Evolutionary conservation across 2,113 vertebrate species (phyloP), one percentile per base, ranked within the genome.

Genomic region (Scolopax mira): DNA sequence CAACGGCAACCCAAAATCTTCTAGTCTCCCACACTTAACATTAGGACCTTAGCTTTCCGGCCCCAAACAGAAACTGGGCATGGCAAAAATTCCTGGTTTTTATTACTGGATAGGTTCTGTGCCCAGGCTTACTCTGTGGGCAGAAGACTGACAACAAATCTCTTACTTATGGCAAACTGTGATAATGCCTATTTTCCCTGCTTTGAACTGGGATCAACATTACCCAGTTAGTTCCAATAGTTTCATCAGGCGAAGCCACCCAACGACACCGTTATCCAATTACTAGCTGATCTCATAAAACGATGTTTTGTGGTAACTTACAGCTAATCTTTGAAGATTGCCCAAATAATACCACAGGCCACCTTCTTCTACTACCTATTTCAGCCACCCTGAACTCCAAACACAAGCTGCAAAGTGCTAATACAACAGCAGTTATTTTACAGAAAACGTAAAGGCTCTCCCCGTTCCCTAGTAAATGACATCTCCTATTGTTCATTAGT

Each of bases 351-450:
- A 93, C 30, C 51, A 42, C 72, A 94, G 69, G 69, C 23, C 61
- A 93, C 61, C n/a, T 75, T 51, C 54, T 64, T 94, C 61, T 74
- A 55, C 70, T 92, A 83, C 11, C 64, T 73, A 89, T 93, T 92
- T 92, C 70, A 84, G 57, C 49, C 74, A 73, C 57, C 49, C 88
- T 57, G 41, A 88, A 74, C 49, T 78, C n/a, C 77, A 79, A 86
- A 64, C 49, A 87, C 17, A 6, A 30, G 66, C 9, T 93, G 55
- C 72, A 54, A 91, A 93, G 31, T 66, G 65, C 94, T 94, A 95
- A 94, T 55, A 77, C 70, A 94, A 83, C 85, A 90, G 79, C 81
- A 91, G 49, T 79, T 85, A 71, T 60, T 89, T 82, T 66, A 78
- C n/a, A 94, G 71, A 85, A 92, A 94, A 79, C 52, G 42, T 46